Evolutionary conservation across 2,888 invertebrate genomes (phyloP).

Genomic region (Cataglyphis rosenhaueri): DNA sequence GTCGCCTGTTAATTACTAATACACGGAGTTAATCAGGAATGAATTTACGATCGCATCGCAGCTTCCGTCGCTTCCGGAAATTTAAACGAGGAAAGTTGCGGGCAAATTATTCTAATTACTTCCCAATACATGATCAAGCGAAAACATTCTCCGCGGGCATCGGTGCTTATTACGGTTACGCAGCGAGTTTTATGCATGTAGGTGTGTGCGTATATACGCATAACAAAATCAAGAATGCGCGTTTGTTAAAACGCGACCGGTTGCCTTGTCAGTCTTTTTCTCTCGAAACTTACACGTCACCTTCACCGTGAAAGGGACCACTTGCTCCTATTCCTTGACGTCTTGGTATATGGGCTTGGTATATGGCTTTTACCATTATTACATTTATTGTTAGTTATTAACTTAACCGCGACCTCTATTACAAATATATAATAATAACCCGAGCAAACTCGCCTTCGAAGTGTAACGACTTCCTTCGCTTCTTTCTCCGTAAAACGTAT

Average conservation of each 20-base stretch:
- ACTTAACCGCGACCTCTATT: background rate
- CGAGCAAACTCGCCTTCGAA: background rate
- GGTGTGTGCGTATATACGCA: background rate
- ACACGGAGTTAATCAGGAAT: conserved; percentile 53
- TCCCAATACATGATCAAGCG: conserved; percentile 61
- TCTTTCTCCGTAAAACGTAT: conserved; percentile 8
- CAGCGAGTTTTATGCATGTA: background rate
- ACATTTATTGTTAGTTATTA: conserved; percentile 17
- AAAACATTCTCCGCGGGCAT: conserved; percentile 40
- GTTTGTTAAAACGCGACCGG: conserved; percentile 56
- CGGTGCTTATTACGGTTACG: conserved; percentile 9
- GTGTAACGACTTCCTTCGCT: conserved; percentile 31
- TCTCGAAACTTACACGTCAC: conserved; percentile 56
- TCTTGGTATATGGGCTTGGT: background rate
- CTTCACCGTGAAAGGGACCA: conserved; percentile 70
- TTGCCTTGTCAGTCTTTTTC: conserved; percentile 20
- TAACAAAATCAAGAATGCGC: conserved; percentile 36
- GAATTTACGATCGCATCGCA: conserved; percentile 58
- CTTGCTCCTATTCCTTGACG: conserved; percentile 8
- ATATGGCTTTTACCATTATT: conserved; percentile 15
- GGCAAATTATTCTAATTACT: conserved; percentile 61
- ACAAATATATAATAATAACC: background rate
- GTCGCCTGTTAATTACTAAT: conserved; percentile 58
- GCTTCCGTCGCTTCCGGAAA: conserved; percentile 66
- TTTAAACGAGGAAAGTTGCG: conserved; percentile 62